A percentile compares a stretch with the other conserved stretches of the same genome.
Evolutionary conservation across 2,888 invertebrate genomes (phyloP).

Genomic region (Hypercompe scribonia): DNA sequence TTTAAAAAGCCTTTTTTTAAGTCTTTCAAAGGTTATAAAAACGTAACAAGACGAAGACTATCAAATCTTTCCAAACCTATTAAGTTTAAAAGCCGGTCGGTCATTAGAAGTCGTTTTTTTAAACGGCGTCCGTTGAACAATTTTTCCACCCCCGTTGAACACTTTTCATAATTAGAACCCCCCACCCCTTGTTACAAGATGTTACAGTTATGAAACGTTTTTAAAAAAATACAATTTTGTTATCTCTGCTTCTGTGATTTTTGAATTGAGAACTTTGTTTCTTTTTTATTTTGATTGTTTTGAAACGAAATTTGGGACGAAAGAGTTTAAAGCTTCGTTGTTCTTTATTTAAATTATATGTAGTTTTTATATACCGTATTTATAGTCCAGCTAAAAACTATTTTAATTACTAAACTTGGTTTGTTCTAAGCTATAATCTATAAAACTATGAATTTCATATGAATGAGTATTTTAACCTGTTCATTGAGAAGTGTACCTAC

Average conservation of each 20-base stretch:
- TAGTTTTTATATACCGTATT: background rate
- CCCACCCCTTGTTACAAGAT: conserved; percentile 78
- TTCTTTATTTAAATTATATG: background rate
- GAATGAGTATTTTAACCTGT: background rate
- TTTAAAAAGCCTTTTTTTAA: background rate
- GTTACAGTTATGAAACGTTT: conserved; percentile 67
- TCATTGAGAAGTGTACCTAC: background rate
- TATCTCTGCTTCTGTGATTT: conserved; percentile 56
- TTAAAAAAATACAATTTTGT: conserved; percentile 69
- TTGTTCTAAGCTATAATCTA: too few relatives aligned
- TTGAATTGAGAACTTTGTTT: conserved; percentile 26
- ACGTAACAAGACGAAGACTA: conserved; percentile 46
- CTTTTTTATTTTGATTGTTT: conserved; percentile 12
- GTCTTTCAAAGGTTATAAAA: conserved; percentile 7
- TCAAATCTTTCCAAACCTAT: conserved; percentile 80
- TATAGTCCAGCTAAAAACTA: background rate
- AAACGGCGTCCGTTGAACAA: conserved; percentile 71
- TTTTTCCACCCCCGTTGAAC: conserved; percentile 78
- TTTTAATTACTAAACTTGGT: background rate
- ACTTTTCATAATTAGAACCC: conserved; percentile 85
- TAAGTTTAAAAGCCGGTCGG: conserved; percentile 82
- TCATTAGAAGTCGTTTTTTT: conserved; percentile 81
- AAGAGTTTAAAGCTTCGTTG: background rate
- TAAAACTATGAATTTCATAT: too few relatives aligned
- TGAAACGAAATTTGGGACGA: background rate